Base-by-base conservation (phyloP, 2,888 invertebrate species). In the Leucophenga montana region DNA sequence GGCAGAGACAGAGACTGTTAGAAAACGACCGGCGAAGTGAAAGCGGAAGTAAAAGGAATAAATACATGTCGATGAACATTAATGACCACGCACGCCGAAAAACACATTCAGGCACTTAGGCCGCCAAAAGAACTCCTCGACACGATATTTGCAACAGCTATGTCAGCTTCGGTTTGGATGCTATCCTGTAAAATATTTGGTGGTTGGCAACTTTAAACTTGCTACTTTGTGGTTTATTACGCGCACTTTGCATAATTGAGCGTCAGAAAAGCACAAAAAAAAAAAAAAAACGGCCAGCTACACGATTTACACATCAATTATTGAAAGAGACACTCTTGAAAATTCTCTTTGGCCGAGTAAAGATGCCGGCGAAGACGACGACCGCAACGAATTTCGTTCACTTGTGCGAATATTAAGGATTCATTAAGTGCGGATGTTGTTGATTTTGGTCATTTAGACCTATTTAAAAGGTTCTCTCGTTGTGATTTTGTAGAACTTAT, bases 241-340 rank as follows among this genome's bases (percentile, higher is more conserved):
- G 78, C 75, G 75, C 78, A 78, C 83, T 84, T 80, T 82, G 83
- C 83, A 82, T 84, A 84, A 83, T 84, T 82, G 76, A 79, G 76
- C 66, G 70, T 69, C 39, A 39, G 39, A 39, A 3, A 39, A 39
- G 9, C 3, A 1, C 8, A 39, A 39, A 39, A 39, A 39, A 22
- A 22, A 22, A 20, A 56, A 56, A 22, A 56, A 56, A 56, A 22
- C 14, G 27, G 14, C 22, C 20, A 20, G 20, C n/a, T 48, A 48
- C n/a, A 48, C 14, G 50, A 57, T 13, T 44, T 59, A 14, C 56
- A 72, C 80, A 80, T 80, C 84, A 80, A 80, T 83, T 82, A 83
- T 80, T 80, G 77, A 80, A 73, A 71, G 73, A 77, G 80, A 83
- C 73, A 82, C 82, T 80, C 11, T 11, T 73, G 77, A 77, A 77